Evolutionary conservation across 2,113 vertebrate species (phyloP).

Genomic region (Bostrychus sinensis): DNA sequence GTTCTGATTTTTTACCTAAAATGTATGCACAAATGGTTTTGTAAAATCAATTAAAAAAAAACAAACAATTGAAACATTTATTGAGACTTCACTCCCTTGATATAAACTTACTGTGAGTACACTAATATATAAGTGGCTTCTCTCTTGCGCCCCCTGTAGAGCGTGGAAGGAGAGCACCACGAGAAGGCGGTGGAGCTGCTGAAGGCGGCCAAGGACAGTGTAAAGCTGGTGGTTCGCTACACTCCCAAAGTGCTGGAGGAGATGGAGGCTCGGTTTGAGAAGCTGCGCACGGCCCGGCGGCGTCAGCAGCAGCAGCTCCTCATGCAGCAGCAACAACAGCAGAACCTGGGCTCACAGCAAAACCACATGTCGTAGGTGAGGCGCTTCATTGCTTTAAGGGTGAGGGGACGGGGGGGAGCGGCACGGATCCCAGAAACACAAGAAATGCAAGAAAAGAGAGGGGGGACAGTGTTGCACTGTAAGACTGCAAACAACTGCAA

Average conservation of each 20-base stretch:
- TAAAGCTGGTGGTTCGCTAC: slow-evolving; percentile 98
- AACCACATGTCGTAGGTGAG: slow-evolving; percentile 99
- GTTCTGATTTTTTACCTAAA: too few species aligned
- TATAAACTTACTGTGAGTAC: slow-evolving; percentile 11
- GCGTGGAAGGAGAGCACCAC: slow-evolving; percentile 97
- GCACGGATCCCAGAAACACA: not conserved
- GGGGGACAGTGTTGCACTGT: not conserved
- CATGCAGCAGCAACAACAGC: slow-evolving; percentile 91
- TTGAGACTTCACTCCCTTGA: too few species aligned
- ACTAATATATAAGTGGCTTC: not conserved
- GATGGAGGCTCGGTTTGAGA: slow-evolving; percentile 99
- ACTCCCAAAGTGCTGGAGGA: slow-evolving; percentile 98
- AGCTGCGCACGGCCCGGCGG: slow-evolving; percentile 93
- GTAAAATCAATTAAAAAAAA: too few species aligned
- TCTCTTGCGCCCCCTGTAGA: slow-evolving; percentile 74
- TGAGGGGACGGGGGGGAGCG: not conserved
- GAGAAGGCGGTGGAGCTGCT: slow-evolving; percentile 97
- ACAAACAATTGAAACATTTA: too few species aligned
- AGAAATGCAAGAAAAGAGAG: not conserved
- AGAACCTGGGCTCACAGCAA: slow-evolving; percentile 87
- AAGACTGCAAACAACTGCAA: not conserved
- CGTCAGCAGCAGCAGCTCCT: slow-evolving; percentile 94
- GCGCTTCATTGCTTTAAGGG: slow-evolving; percentile 80
- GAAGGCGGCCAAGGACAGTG: slow-evolving; percentile 95
- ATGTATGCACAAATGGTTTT: too few species aligned